Evolutionary conservation across 1,140 invertebrate genomes (phyloP).

Genomic region (Anastatus disparis): DNA sequence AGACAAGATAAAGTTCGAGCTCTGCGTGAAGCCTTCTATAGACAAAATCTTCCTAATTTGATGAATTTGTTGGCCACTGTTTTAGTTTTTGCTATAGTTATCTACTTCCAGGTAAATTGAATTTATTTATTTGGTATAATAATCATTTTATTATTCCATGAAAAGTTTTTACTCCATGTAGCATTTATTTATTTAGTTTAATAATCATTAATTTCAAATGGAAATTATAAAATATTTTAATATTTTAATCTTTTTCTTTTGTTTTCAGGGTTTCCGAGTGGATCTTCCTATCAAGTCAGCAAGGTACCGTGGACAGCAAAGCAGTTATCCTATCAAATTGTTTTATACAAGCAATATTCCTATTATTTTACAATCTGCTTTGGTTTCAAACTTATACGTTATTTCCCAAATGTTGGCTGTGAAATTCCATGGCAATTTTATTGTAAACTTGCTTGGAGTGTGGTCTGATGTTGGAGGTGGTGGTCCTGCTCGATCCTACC

Average conservation of each 20-base stretch:
- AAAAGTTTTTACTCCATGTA: neutral
- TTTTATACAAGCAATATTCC: constrained; percentile 99
- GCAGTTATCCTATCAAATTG: constrained; percentile 98
- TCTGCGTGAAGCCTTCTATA: constrained; percentile 98
- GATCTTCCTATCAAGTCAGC: constrained; percentile 99
- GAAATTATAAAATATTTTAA: constrained; percentile 9
- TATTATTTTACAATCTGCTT: constrained; percentile 97
- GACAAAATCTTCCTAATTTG: constrained; percentile 98
- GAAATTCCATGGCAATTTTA: constrained; percentile 97
- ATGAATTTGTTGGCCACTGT: constrained; percentile 99
- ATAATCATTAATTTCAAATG: too few species aligned
- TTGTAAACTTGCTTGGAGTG: constrained; percentile 97
- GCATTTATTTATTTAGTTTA: too few species aligned
- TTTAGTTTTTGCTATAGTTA: constrained; percentile 98
- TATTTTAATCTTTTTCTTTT: constrained; percentile 42
- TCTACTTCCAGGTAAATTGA: constrained; percentile 94
- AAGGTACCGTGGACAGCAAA: constrained; percentile 98
- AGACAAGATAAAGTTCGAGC: constrained; percentile 98
- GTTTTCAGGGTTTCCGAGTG: constrained; percentile 95
- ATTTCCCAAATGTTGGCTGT: constrained; percentile 99
- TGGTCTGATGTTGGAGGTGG: constrained; percentile 98
- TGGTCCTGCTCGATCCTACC: constrained; percentile 94
- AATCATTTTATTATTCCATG: neutral
- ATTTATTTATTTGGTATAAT: neutral
- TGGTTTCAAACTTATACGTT: constrained; percentile 99